Base-by-base conservation (phyloP, 2,888 invertebrate genomes). In the Cheilosia vulpina region DNA sequence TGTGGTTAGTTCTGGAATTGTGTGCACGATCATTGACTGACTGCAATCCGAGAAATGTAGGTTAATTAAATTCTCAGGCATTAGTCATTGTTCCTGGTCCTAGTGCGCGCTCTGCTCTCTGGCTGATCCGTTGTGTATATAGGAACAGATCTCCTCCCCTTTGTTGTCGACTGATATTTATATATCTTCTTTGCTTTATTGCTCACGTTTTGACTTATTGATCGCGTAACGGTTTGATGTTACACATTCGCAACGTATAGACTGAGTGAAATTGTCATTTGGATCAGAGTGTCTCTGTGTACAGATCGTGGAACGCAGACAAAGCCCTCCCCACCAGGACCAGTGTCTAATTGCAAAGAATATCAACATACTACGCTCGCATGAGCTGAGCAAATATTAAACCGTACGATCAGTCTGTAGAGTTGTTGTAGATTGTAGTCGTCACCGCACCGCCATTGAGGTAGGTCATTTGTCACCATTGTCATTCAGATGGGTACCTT, bases 11-110 rank as follows among this genome's bases (percentile, higher is more conserved):
- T 85, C 81, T 77, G 76, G 76, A 81, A 81, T 81, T 85, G 81
- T 85, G 81, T 81, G 85, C 85, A 85, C 85, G 85, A 81, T 77
- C 85, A 85, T 68, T 81, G 85, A 85, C 75, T 80, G 85, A 76
- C 76, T 81, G 81, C 81, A 81, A 85, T 81, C 76, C 63, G 66
- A 85, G 85, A 85, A 62, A 85, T 85, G 76, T 85, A 85, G 85
- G 85, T 81, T 85, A 85, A 85, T 85, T 85, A 85, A 81, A 85
- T 85, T 85, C 85, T 85, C 85, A 85, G 66, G 81, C 85, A 85
- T 77, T 81, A 81, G 68, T 85, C 81, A 85, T 77, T 85, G 85
- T 77, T 85, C 81, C 80, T 77, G 66, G 11, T 80, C 81, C 80
- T 72, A 62, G 11, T 80, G 53, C 41, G 31, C 52, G 11, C 19